Conservation (phyloP, 2,797 vertebrate species). For the Furcifer pardalis region DNA sequence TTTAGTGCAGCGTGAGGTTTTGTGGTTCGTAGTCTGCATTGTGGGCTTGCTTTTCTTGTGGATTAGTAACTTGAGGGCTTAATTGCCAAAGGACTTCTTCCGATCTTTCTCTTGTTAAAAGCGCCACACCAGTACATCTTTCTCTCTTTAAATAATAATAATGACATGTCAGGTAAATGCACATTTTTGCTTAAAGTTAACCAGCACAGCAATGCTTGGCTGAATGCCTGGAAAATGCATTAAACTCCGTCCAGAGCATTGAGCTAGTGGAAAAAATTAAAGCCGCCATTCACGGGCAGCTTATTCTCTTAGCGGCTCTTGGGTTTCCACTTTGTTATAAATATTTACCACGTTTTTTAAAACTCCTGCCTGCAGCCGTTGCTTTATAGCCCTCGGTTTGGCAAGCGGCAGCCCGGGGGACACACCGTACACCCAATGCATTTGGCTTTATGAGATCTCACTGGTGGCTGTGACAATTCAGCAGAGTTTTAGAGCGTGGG, state of each 20-base stretch:
- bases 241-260: constrained; percentile 42
- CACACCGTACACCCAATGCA: not conserved
- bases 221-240: constrained; percentile 65
- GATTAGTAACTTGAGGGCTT: not conserved
- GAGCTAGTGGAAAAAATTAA: constrained; percentile 57
- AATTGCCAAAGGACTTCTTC: not conserved
- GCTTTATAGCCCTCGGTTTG: constrained; percentile 30
- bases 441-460: constrained; percentile 58
- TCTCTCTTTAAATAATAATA: not conserved
- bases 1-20: no score
- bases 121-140: no score
- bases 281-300: not conserved
- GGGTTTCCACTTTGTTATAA: constrained; percentile 52
- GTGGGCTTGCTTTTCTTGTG: not conserved
- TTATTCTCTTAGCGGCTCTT: constrained; percentile 61
- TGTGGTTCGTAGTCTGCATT: no score
- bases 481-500: not conserved
- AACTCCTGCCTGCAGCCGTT: constrained; percentile 18
- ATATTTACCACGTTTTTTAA: constrained; percentile 66
- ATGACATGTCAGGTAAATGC: constrained; percentile 41
- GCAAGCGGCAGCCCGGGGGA: constrained; percentile 9
- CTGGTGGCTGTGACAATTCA: constrained; percentile 36
- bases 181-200: not conserved
- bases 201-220: constrained; percentile 58
- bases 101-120: not conserved